These are phyloP conservation scores for Cataglyphis cursor DNA, from an alignment of 2,888 invertebrate genomes.

Conservation along the genomic window DNA sequence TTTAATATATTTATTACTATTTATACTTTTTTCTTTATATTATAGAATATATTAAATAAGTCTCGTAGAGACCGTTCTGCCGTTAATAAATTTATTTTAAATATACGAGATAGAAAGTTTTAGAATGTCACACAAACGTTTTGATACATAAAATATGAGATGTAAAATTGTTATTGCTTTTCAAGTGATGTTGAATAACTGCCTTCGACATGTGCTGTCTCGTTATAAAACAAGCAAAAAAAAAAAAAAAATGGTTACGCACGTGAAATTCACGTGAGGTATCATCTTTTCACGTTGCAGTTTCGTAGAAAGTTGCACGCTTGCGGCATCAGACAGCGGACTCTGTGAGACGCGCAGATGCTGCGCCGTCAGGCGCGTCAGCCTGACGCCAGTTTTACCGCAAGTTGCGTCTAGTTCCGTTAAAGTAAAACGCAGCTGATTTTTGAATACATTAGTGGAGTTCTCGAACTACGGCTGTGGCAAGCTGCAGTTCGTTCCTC, in stretches of 20 bases:
- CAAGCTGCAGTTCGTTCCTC: background rate
- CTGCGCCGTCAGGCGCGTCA: slow-evolving; percentile 51
- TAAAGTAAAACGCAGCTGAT: slow-evolving; percentile 43
- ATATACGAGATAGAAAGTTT: background rate
- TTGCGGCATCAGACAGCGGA: slow-evolving; percentile 58
- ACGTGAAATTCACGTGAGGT: slow-evolving; percentile 39
- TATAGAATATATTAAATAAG: background rate
- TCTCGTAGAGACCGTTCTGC: background rate
- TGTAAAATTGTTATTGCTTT: slow-evolving; percentile 28
- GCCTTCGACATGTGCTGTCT: background rate
- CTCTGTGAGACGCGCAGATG: slow-evolving; percentile 50
- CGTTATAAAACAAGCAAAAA: slow-evolving; percentile 10
- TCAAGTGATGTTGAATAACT: background rate
- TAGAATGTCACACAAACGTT: background rate
- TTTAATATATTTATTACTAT: background rate
- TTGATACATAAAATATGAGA: slow-evolving; percentile 2
- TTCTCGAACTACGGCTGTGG: slow-evolving; percentile 13
- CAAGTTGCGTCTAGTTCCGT: slow-evolving; percentile 32
- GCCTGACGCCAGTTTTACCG: slow-evolving; percentile 47
- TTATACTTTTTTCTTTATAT: background rate
- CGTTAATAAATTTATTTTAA: background rate
- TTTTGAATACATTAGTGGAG: slow-evolving; percentile 46
- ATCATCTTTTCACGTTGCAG: slow-evolving; percentile 29
- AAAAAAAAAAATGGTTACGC: background rate
- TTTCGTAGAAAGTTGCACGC: slow-evolving; percentile 56